A percentile compares a stretch with the other conserved stretches of the same genome.
Conservation (phyloP, 2,797 vertebrate species). For the Crocidura indochinensis region DNA sequence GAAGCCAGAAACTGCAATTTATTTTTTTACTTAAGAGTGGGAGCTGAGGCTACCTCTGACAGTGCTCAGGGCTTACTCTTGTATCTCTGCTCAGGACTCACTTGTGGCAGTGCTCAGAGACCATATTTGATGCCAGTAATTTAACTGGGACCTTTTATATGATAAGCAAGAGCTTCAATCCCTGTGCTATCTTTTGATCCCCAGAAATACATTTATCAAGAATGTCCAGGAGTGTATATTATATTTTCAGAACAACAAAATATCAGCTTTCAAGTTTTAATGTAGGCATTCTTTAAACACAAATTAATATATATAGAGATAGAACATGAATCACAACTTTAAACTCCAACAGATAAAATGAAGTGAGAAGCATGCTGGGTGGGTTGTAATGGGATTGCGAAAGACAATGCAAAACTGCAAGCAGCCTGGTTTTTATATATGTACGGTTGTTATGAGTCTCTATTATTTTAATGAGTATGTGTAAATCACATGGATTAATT, state of each 20-base stretch:
- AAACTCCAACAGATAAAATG: background rate
- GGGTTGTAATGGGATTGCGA: too few relatives aligned
- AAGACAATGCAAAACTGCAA: background rate
- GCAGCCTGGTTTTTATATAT: background rate
- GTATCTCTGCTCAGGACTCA: too few relatives aligned
- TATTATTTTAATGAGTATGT: background rate
- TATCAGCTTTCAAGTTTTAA: background rate
- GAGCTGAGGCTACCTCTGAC: too few relatives aligned
- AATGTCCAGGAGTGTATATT: background rate
- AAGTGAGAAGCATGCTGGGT: background rate
- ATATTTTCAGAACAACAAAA: background rate
- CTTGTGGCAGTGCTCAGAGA: too few relatives aligned
- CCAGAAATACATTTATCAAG: background rate
- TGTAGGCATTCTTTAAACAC: background rate
- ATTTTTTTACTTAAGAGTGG: too few relatives aligned
- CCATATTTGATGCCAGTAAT: too few relatives aligned
- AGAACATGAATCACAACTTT: background rate
- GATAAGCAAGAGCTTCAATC: too few relatives aligned
- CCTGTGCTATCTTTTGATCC: too few relatives aligned
- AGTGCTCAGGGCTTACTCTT: too few relatives aligned
- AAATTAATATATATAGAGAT: background rate
- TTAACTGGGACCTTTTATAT: too few relatives aligned
- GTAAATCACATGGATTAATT: background rate
- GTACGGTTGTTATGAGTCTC: conserved; percentile 1
- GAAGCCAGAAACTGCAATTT: background rate